These are phyloP conservation scores for Drosophila nigritarsus DNA, from an alignment of 2,888 invertebrate genomes.

Conservation along the genomic window DNA sequence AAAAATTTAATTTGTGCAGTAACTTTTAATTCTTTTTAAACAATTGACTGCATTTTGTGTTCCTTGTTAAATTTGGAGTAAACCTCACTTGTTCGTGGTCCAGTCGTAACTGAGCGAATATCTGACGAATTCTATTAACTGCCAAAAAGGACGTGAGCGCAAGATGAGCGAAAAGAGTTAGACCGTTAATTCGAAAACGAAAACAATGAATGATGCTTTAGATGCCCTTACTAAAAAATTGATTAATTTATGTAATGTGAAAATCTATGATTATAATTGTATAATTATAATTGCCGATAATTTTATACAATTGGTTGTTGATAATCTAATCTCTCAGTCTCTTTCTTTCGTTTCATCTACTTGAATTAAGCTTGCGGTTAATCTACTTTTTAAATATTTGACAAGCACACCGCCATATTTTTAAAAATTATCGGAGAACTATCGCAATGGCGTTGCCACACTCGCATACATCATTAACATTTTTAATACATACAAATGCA, in stretches of 20 bases:
- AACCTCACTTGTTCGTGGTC: slow-evolving; percentile 44
- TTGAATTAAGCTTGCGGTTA: background rate
- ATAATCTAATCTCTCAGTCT: background rate
- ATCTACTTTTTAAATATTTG: background rate
- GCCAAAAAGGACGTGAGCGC: slow-evolving; percentile 2
- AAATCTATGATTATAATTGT: no score
- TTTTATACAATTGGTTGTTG: no score
- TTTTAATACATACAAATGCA: background rate
- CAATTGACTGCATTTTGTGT: slow-evolving; percentile 24
- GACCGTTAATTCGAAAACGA: slow-evolving; percentile 1
- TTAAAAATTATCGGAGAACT: background rate
- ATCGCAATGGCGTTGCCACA: background rate
- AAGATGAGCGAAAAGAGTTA: background rate
- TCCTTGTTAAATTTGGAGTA: slow-evolving; percentile 5
- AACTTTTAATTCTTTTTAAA: slow-evolving; percentile 2
- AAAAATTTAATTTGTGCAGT: background rate
- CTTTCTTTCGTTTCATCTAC: background rate
- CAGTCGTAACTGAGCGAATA: slow-evolving; percentile 47
- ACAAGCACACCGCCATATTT: background rate
- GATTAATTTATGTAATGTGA: background rate
- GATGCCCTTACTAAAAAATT: background rate
- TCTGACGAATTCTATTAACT: slow-evolving; percentile 12
- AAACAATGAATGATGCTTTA: background rate
- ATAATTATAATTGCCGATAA: no score
- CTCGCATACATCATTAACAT: background rate